Evolutionary conservation across 2,113 vertebrate species (phyloP), one percentile per base, ranked within the genome.

Genomic region (Ammodytes marinus): DNA sequence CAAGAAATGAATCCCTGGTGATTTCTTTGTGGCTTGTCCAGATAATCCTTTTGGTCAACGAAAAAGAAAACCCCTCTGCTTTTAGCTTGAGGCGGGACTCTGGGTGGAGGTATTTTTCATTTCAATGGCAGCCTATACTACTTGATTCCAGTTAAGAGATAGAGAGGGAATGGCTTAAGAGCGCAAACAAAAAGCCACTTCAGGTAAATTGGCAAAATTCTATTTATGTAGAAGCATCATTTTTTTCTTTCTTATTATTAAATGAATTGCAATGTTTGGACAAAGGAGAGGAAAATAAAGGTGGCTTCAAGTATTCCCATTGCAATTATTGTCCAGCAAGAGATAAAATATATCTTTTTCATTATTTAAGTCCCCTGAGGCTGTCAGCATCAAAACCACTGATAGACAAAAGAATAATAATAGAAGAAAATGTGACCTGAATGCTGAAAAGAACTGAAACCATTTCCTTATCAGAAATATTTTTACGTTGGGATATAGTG

Each of bases 21-120:
- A 83, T 84, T 87, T 88, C 83, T 91, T 90, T 92, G 93, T 92
- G 85, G 80, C 77, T 89, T 75, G 83, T 92, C 79, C 90, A 85
- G 93, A 93, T 94, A 92, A 94, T 94, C 88, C 89, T 71, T 79
- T 80, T 80, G 88, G 80, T 91, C 69, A 89, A 79, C 84, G 76
- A 52, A 82, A 91, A 88, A 82, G 57, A 75, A 82, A 83, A 68
- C 1, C 54, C 80, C 65, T 79, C 66, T 69, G 69, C 83, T 86
- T 79, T 27, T 80, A 5, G 68, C 79, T 55, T 9, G 4, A 72
- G 79, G 79, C 5, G 55, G 58, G 60, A 46, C 79, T 83, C 57
- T 60, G 9, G 0, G 47, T 61, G 14, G 65, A 72, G 71, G 35
- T 9, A 0, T 65, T 84, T 90, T 86, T 89, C 86, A 83, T 85